Base-by-base conservation (phyloP, 2,113 vertebrate species). In the Engraulis encrasicolus region DNA sequence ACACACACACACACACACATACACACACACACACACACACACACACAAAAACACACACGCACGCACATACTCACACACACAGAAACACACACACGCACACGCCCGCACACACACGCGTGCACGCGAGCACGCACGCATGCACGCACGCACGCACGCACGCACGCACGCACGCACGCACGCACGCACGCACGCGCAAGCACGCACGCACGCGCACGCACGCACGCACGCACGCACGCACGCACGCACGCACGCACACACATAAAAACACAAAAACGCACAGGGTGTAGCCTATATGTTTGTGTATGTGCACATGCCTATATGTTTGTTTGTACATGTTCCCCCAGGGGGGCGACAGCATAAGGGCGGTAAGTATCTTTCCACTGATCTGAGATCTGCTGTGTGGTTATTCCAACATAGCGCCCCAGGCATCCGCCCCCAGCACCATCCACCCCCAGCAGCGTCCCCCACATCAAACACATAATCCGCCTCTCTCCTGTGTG, bases 381-480 rank as follows among this genome's bases (percentile, higher is more conserved):
- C 87, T 92, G 88, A 92, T 90, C 89, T 91, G 91, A 90, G 91
- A 88, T 66, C 58, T 27, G 58, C 58, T 66, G n/a, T 31, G 58
- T 15, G 58, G 58, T 66, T 66, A 66, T 66, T 66, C 27, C 23
- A 66, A n/a, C 23, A 23, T 11, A 1, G 7, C 58, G 31, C 58
- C 58, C 31, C 58, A 66, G 58, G 58, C 58, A 12, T n/a, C 23
- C n/a, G 58, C 58, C 23, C 11, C 58, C 58, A 7, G 7, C 58
- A 66, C n/a, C 23, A n/a, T 11, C 27, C 6, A n/a, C 31, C 58
- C n/a, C n/a, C 58, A 7, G 7, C 58, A 66, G 58, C 23, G n/a
- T 11, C 27, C 6, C 58, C 31, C 58, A 66, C 58, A 66, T 66
- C 58, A 66, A 66, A 66, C 58, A 66, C 58, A n/a, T 66, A 66